Conservation (phyloP, 2,888 invertebrate genomes). For the Ditula angustiorana region DNA sequence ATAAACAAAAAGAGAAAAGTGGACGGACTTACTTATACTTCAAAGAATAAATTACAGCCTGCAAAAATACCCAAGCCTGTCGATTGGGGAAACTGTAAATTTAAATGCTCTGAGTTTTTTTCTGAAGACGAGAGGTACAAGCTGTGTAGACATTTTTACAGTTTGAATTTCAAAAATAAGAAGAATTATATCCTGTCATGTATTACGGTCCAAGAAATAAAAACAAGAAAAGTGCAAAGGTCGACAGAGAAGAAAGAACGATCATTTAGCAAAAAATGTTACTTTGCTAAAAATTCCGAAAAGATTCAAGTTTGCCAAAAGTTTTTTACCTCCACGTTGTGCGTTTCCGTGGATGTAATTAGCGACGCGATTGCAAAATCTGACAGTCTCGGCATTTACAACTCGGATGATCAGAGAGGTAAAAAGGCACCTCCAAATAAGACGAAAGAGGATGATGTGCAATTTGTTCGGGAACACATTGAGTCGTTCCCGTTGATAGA, state of each 20-base stretch:
- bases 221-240: conserved; percentile 8
- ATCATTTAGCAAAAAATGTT: conserved; percentile 32
- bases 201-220: conserved; percentile 10
- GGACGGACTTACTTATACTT: conserved; percentile 8
- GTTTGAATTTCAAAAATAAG: not conserved
- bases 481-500: conserved; percentile 25
- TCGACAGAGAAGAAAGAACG: conserved; percentile 16
- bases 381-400: not conserved
- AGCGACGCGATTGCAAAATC: conserved; percentile 18
- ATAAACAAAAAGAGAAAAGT: not conserved
- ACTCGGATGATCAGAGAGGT: conserved; percentile 11
- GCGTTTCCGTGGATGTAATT: conserved; percentile 10
- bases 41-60: conserved; percentile 7
- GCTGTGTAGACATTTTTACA: not conserved
- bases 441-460: conserved; percentile 7
- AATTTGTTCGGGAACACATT: conserved; percentile 19
- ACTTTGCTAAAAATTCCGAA: conserved; percentile 27
- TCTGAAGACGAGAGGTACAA: conserved; percentile 2
- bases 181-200: conserved; percentile 19
- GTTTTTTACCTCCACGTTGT: conserved; percentile 22
- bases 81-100: conserved; percentile 28
- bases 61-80: conserved; percentile 9
- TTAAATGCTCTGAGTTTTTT: conserved; percentile 27
- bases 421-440: conserved; percentile 7
- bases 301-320: conserved; percentile 18